Conservation (phyloP, 2,797 vertebrate species). For the Delichon dasypus region DNA sequence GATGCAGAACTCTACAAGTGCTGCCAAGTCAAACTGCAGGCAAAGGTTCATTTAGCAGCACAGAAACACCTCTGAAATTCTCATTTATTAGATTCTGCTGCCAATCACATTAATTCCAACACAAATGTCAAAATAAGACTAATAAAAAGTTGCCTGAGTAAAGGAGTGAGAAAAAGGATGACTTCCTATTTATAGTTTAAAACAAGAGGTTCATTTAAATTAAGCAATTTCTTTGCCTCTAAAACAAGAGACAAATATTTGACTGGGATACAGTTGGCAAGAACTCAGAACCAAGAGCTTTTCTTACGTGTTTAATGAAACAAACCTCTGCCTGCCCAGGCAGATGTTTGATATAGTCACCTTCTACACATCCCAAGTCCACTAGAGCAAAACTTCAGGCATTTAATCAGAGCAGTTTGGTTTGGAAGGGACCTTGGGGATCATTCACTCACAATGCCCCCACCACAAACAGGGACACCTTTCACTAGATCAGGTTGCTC, state of each 20-base stretch:
- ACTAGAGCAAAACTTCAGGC: background rate
- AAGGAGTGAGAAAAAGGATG: background rate
- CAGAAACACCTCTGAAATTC: constrained; percentile 45
- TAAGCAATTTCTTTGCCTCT: background rate
- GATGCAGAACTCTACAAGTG: constrained; percentile 38
- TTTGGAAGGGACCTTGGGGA: background rate
- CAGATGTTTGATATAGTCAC: background rate
- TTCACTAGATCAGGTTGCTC: background rate
- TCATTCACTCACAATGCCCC: background rate
- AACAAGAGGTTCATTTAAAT: background rate
- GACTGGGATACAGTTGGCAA: background rate
- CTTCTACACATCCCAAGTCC: background rate
- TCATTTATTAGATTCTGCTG: constrained; percentile 48
- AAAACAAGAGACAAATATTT: background rate
- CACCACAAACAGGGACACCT: background rate
- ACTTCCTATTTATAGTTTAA: background rate
- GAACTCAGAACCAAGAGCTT: background rate
- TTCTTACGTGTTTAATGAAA: background rate
- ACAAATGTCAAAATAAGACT: constrained; percentile 43
- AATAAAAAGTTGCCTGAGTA: constrained; percentile 23
- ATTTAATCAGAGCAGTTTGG: background rate
- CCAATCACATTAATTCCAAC: constrained; percentile 44
- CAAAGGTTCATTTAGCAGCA: constrained; percentile 26
- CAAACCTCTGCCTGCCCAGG: background rate
- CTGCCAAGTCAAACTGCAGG: constrained; percentile 58